A percentile compares a stretch with the other conserved stretches of the same genome.
Evolutionary conservation across 37 sponge, comb jelly and placozoan species (phyloP).

Genomic region (Crambe crambe): DNA sequence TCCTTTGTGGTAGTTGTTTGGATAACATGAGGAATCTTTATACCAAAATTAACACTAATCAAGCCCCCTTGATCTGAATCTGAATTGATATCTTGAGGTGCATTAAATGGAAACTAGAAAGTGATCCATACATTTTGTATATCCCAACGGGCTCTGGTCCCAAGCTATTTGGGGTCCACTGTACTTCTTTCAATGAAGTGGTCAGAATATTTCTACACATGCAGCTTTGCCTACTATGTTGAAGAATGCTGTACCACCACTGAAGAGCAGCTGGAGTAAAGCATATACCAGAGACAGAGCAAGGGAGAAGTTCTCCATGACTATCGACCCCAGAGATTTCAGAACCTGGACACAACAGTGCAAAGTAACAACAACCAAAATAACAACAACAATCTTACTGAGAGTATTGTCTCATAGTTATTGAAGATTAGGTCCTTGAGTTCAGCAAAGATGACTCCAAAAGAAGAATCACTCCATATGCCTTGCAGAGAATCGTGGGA

Average conservation of each 20-base stretch:
- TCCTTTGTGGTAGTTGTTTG: too few species aligned
- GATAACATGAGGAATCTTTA: too few species aligned
- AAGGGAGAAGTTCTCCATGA: conserved; percentile 36
- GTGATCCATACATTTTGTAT: too few species aligned
- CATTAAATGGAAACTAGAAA: too few species aligned
- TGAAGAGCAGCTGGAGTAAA: conserved; percentile 32
- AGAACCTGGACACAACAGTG: conserved; percentile 24
- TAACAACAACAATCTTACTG: conserved; percentile 20
- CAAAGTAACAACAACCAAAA: not conserved
- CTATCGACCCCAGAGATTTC: conserved; percentile 54
- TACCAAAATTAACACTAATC: too few species aligned
- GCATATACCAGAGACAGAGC: conserved; percentile 32
- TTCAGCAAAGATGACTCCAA: not conserved
- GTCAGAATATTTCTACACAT: too few species aligned
- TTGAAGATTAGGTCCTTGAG: conserved; percentile 8
- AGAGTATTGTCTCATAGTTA: conserved; percentile 43
- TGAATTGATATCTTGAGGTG: too few species aligned
- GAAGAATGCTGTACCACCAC: conserved; percentile 32
- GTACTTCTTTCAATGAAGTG: too few species aligned
- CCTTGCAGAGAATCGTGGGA: not conserved
- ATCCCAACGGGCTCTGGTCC: too few species aligned
- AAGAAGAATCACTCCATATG: not conserved
- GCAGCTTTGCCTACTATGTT: conserved; percentile 43
- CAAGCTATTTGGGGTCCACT: too few species aligned
- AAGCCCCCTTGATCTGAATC: too few species aligned